Base-by-base conservation (phyloP, 2,888 invertebrate genomes). In the Darwinula stevensoni region DNA sequence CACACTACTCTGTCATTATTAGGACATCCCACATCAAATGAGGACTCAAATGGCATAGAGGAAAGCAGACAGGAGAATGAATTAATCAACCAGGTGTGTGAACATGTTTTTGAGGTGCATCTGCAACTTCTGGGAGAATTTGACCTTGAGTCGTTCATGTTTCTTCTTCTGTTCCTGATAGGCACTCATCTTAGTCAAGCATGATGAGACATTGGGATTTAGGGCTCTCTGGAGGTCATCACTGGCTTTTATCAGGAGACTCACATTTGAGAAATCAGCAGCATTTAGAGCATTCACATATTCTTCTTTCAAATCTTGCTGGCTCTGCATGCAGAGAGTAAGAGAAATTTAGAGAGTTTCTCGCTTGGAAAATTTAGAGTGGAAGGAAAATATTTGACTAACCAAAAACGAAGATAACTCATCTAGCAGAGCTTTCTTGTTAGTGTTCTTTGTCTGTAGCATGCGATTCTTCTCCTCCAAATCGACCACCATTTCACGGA, bases 121-220 rank as follows among this genome's bases (percentile, higher is more conserved):
- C 22, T 22, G 22, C 9, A 22, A n/a, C n/a, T 22, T 22, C 22
- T 22, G 22, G 9, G 22, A 22, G n/a, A 22, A 22, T n/a, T 22
- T 22, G n/a, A 9, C n/a, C 22, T 22, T 22, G 9, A 22, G 9
- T 22, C 22, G 6, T 22, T 22, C 22, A 22, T 22, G 22, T n/a
- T 22, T 22, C 22, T 22, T 22, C 22, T n/a, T 6, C 22, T 22
- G 22, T n/a, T 22, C 22, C 22, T 22, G 22, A 22, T 22, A 22
- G n/a, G 22, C 22, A 22, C 9, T n/a, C n/a, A 22, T 6, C n/a
- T 22, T 22, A 9, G 6, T n/a, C 22, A 22, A 9, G 6, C 22
- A 6, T 9, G 22, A n/a, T 6, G 22, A n/a, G 6, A 22, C 6
- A 22, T n/a, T 22, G n/a, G 22, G 22, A 9, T n/a, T 22, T n/a